Evolutionary conservation across 2,797 vertebrate genomes (phyloP).

Genomic region (Ambastaia sidthimunki): DNA sequence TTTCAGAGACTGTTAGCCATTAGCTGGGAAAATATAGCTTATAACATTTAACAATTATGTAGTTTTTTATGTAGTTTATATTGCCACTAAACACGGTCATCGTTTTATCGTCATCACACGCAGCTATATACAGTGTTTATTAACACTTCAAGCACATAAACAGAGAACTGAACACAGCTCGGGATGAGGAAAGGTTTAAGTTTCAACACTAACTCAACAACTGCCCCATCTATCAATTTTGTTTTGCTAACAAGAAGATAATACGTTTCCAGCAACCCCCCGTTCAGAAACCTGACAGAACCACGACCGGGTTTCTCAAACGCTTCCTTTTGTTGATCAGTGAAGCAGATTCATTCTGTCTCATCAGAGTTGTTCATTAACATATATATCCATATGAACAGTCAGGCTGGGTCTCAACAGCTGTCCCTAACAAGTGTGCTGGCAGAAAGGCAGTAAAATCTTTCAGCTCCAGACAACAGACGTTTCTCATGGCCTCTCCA

Average conservation of each 20-base stretch:
- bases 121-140: neutral
- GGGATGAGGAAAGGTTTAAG: neutral
- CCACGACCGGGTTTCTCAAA: conserved; percentile 32
- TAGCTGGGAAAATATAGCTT: too few relatives aligned
- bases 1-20: too few relatives aligned
- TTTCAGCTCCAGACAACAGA: conserved; percentile 55
- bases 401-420: conserved; percentile 53
- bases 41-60: too few relatives aligned
- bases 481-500: conserved; percentile 45
- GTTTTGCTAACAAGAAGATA: neutral
- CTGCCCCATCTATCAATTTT: neutral
- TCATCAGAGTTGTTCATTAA: conserved; percentile 54
- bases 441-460: conserved; percentile 47
- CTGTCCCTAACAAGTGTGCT: conserved; percentile 58
- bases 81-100: neutral
- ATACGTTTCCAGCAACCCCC: conserved; percentile 15
- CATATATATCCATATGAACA: conserved; percentile 68
- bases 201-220: neutral
- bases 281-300: conserved; percentile 37
- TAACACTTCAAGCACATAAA: neutral
- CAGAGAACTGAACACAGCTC: neutral
- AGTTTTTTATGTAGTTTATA: too few relatives aligned
- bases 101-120: neutral
- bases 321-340: conserved; percentile 55
- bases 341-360: conserved; percentile 46